phyloP scores from a whole-genome alignment of 2,888 invertebrate genomes.

The Ditula angustiorana region DNA sequence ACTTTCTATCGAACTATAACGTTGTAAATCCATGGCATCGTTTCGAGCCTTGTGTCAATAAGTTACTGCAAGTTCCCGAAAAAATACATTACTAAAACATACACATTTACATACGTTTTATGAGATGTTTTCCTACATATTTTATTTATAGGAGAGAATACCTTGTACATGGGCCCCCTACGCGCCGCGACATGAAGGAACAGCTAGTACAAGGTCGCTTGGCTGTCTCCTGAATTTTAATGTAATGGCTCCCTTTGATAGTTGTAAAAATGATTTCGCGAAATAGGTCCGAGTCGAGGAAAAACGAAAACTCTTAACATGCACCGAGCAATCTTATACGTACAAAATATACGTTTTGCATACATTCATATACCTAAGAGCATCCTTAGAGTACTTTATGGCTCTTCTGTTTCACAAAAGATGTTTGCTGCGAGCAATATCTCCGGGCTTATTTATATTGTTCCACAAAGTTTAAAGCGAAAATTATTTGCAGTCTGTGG shows the following conservation, averaged over 20 bases:
- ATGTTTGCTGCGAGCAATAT: conserved; percentile 52
- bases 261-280: conserved; percentile 76
- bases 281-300: conserved; percentile 50
- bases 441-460: conserved; percentile 52
- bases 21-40: not conserved
- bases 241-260: conserved; percentile 76
- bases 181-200: conserved; percentile 53
- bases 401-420: conserved; percentile 48
- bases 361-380: conserved; percentile 13
- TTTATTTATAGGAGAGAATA: conserved; percentile 62
- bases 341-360: conserved; percentile 22
- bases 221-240: conserved; percentile 79
- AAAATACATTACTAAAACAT: conserved; percentile 37
- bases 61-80: conserved; percentile 20
- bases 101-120: conserved; percentile 56
- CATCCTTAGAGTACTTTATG: conserved; percentile 47
- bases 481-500: conserved; percentile 41
- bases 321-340: conserved; percentile 5
- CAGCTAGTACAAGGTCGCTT: conserved; percentile 69
- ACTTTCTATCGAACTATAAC: not conserved
- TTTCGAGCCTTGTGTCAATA: conserved; percentile 12
- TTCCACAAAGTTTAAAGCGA: conserved; percentile 48
- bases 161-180: conserved; percentile 54
- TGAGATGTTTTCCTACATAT: conserved; percentile 60
- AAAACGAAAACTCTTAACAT: conserved; percentile 1